Conservation (phyloP, 2,113 vertebrate species). For the Daphoenositta chrysoptera region DNA sequence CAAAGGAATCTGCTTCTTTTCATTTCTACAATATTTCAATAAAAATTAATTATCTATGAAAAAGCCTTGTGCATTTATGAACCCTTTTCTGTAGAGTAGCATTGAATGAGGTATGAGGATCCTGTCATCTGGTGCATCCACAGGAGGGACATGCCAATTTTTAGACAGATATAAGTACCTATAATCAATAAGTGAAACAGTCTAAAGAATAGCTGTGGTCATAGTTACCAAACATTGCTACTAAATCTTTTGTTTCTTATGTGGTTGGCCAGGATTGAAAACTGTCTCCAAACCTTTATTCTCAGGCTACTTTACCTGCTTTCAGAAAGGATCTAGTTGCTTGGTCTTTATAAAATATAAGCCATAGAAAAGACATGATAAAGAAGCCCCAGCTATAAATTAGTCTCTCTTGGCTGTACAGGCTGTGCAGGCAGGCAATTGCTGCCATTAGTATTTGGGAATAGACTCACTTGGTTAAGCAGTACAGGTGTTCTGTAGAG, state of each 20-base stretch:
- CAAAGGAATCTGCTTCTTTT: background rate
- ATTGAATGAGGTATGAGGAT: background rate
- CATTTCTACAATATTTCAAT: background rate
- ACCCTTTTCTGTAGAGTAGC: background rate
- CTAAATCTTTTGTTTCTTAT: background rate
- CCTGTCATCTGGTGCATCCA: background rate
- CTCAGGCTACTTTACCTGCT: background rate
- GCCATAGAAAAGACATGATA: background rate
- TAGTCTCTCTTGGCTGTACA: background rate
- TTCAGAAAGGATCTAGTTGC: background rate
- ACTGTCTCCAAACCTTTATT: background rate
- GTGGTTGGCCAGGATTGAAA: background rate
- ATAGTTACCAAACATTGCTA: background rate
- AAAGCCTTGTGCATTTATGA: background rate
- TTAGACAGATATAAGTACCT: background rate
- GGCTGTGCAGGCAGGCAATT: background rate
- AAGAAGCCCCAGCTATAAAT: background rate
- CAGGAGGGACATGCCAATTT: background rate
- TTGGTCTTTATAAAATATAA: background rate
- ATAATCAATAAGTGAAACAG: background rate
- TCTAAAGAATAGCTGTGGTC: background rate
- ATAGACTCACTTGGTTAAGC: background rate
- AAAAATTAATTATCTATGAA: background rate
- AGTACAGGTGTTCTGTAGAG: background rate
- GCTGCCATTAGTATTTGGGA: background rate